Evolutionary conservation across 1,140 invertebrate species (phyloP), one percentile per base, ranked within the genome.

Genomic region (Ceratosolen solmsi): DNA sequence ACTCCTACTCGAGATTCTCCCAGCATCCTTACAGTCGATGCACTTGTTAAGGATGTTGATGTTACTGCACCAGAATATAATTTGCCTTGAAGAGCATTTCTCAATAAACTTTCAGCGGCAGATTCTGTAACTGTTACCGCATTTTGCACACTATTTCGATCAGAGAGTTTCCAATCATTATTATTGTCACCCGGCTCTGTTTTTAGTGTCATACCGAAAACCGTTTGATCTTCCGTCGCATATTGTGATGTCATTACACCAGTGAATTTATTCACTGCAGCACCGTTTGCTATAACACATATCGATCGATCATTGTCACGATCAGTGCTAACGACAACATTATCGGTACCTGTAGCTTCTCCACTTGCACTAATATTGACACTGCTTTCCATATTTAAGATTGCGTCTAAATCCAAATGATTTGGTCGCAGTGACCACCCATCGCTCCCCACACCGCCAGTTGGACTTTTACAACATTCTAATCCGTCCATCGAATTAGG

Each of bases 1-100:
- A 75, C 15, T 20, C 1, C 22, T 9, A 9, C 89, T 33, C 17
- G 41, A 41, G 11, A 30, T 30, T 80, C 78, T 46, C 3, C 25
- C 5, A 79, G 11, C 1, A 80, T 46, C 8, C 63, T 65, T 7
- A 51, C 9, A 11, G 68, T 5, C 0, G 33, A 25, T 9, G n/a
- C 25, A 7, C 41, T 41, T 30, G 70, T 30, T 22, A 58, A 9
- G 1, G 75, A 85, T 0, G 87, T 13, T n/a, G 71, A 51, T 3
- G 73, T 25, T n/a, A 58, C 77, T 5, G 90, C 77, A 0, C 88
- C 88, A 0, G 90, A 84, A 73, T 91, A 92, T 0, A 92, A 78
- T 83, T 93, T 94, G 1, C 96, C 96, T 88, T 96, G 96, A 33
- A 97, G 92, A 15, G 96, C 96, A 88, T 94, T 96, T 83, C 96